A percentile compares a stretch with the other conserved stretches of the same genome.
These are phyloP conservation scores for Tetramorium alpestre DNA, from an alignment of 1,140 invertebrate species.

Conservation along the genomic window DNA sequence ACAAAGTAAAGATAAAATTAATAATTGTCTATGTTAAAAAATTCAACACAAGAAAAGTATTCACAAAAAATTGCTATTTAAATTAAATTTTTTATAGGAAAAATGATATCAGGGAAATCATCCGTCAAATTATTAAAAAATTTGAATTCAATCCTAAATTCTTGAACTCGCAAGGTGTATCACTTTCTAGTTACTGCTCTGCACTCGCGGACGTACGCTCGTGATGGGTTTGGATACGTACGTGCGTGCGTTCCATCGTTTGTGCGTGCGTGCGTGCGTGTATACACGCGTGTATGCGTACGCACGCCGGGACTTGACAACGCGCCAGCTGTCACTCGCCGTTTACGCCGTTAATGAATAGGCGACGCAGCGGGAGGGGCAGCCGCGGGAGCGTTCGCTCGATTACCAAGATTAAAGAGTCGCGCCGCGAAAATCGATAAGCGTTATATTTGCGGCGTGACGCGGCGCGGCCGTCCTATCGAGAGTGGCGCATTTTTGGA, in stretches of 20 bases:
- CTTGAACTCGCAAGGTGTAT: background rate
- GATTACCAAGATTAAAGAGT: slow-evolving; percentile 79
- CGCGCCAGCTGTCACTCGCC: slow-evolving; percentile 79
- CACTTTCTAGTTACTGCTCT: slow-evolving; percentile 16
- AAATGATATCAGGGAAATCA: background rate
- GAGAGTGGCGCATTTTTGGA: slow-evolving; percentile 42
- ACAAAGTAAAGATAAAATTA: background rate
- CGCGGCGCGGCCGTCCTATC: slow-evolving; percentile 22
- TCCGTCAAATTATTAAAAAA: background rate
- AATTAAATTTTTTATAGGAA: background rate
- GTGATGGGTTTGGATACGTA: background rate
- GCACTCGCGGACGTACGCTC: background rate
- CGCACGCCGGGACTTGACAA: slow-evolving; percentile 65
- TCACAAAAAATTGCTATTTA: background rate
- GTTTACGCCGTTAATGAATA: slow-evolving; percentile 81
- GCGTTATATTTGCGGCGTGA: slow-evolving; percentile 49
- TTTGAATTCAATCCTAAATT: background rate
- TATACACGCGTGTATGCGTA: background rate
- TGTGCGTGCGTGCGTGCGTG: no score
- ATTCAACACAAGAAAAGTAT: background rate
- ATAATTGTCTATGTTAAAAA: background rate
- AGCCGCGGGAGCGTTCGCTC: slow-evolving; percentile 71
- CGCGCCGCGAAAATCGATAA: slow-evolving; percentile 72
- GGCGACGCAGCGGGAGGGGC: slow-evolving; percentile 64
- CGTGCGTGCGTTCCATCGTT: background rate